Conservation (phyloP, 2,797 vertebrate genomes). For the Acridotheres tristis region DNA sequence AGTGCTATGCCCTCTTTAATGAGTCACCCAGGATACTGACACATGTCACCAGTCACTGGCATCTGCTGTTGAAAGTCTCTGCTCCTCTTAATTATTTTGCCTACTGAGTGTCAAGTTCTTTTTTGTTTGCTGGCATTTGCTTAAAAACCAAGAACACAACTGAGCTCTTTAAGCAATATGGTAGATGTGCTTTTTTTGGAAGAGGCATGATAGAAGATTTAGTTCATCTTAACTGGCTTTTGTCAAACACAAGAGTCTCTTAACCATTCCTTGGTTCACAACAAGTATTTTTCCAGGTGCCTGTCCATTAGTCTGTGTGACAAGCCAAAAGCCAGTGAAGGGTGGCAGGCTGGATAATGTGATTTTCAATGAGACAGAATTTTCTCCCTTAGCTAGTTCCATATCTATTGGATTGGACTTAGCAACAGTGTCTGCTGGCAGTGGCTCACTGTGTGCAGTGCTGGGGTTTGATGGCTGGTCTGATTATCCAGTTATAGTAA, state of each 20-base stretch:
- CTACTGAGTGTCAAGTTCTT: background rate
- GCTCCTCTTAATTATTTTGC: conserved; percentile 4
- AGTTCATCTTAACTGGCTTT: conserved; percentile 31
- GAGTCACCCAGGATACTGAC: background rate
- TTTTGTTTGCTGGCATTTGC: background rate
- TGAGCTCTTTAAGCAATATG: background rate
- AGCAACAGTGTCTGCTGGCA: background rate
- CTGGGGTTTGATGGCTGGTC: conserved; percentile 8
- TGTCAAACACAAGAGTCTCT: background rate
- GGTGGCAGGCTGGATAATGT: conserved; percentile 48
- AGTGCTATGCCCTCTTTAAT: background rate
- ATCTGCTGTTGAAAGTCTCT: background rate
- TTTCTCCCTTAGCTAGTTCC: conserved; percentile 30
- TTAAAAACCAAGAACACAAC: background rate
- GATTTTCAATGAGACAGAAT: conserved; percentile 58
- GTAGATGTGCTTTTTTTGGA: background rate
- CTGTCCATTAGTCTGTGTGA: conserved; percentile 27
- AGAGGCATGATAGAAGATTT: background rate
- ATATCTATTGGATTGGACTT: conserved; percentile 28
- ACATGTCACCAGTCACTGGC: background rate
- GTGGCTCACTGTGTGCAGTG: background rate
- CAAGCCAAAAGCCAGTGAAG: conserved; percentile 37
- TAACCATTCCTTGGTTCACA: background rate
- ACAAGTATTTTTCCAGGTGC: background rate
- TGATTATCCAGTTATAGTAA: conserved; percentile 32